phyloP scores from a whole-genome alignment of 1,140 invertebrate genomes.

The Ceratosolen fusciceps region DNA sequence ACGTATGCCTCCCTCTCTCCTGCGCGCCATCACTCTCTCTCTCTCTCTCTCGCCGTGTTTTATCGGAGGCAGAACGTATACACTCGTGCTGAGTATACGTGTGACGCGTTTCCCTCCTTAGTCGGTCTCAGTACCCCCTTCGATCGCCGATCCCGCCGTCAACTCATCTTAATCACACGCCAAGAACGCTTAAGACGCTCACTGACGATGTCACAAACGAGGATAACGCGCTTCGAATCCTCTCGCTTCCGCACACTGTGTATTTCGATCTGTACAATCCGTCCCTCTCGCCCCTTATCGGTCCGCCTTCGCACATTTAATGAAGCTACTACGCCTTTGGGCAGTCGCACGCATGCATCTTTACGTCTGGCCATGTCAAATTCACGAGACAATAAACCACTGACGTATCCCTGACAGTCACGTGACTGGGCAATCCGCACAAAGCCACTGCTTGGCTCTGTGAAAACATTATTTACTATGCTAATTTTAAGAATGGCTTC shows the following conservation, averaged over 20 bases:
- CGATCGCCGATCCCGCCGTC: not conserved
- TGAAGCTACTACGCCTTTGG: no score
- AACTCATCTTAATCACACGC: constrained; percentile 1
- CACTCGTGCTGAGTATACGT: not conserved
- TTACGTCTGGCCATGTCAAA: no score
- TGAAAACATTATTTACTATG: no score
- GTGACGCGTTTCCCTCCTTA: not conserved
- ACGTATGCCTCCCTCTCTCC: not conserved
- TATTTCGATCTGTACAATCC: not conserved
- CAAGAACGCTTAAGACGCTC: constrained; percentile 3
- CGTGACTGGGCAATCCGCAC: no score
- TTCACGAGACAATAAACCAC: no score
- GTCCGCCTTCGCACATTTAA: no score
- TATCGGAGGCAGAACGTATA: no score
- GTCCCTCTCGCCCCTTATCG: not conserved
- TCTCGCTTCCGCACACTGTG: not conserved
- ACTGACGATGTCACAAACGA: constrained; percentile 40
- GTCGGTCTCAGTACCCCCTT: no score
- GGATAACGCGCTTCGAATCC: not conserved
- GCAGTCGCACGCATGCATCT: no score
- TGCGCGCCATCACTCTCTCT: not conserved
- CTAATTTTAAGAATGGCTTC: no score
- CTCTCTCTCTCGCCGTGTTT: not conserved
- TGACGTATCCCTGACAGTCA: no score
- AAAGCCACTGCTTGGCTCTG: no score